Percentiles rank a stretch among this genome's conserved stretches.
These are phyloP conservation scores for Dipodomys merriami DNA, from an alignment of 2,113 vertebrate species.

Conservation along the genomic window DNA sequence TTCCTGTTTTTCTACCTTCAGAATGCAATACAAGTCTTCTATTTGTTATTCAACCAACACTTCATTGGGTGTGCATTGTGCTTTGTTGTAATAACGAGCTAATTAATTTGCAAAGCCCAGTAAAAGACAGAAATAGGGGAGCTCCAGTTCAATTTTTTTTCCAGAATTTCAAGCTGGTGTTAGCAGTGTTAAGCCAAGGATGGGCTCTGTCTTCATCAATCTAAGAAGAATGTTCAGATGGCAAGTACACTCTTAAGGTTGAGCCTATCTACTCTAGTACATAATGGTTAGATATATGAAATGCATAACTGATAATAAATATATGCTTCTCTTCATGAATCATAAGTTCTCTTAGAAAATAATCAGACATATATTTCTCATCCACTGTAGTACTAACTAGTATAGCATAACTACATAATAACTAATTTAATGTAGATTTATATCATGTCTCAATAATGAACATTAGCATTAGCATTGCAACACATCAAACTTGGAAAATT, in stretches of 20 bases:
- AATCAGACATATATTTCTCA: neutral
- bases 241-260: rapidly evolving
- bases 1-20: neutral
- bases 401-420: neutral
- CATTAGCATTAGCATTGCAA: neutral
- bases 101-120: neutral
- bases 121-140: neutral
- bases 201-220: rapidly evolving
- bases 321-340: neutral
- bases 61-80: neutral
- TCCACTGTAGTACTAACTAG: neutral
- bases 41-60: neutral
- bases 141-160: neutral
- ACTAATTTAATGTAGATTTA: neutral
- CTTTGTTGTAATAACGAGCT: neutral
- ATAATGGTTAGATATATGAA: neutral
- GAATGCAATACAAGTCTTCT: neutral
- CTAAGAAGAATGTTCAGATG: rapidly evolving
- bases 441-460: neutral
- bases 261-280: too few species aligned
- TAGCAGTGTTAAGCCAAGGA: neutral
- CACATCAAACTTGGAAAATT: slow-evolving; percentile 14
- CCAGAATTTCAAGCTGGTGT: neutral
- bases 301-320: neutral
- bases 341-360: neutral